A percentile compares a stretch with the other conserved stretches of the same genome.
Evolutionary conservation across 2,797 vertebrate species (phyloP).

Genomic region (Enteromius treurensis): DNA sequence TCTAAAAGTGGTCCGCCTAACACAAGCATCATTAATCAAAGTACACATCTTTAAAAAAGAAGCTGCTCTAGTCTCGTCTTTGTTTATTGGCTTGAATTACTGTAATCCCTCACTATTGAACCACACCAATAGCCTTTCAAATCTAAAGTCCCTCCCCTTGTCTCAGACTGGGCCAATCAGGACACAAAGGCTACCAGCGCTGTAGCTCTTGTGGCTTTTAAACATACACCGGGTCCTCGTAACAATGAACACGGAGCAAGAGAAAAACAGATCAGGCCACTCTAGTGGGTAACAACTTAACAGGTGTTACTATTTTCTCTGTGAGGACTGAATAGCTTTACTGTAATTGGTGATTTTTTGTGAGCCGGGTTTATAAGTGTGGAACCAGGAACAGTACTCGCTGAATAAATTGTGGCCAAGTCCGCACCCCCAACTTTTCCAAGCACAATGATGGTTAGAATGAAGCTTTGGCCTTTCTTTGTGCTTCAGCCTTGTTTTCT

Average conservation of each 20-base stretch:
- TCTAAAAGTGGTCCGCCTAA: constrained; percentile 63
- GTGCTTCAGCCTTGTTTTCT: constrained; percentile 70
- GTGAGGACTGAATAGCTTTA: constrained; percentile 65
- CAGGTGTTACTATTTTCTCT: constrained; percentile 66
- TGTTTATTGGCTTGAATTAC: constrained; percentile 67
- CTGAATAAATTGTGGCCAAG: constrained; percentile 54
- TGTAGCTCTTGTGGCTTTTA: constrained; percentile 32
- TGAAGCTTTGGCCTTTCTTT: constrained; percentile 68
- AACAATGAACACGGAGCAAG: constrained; percentile 47
- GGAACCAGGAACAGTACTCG: constrained; percentile 59
- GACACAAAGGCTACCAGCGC: constrained; percentile 68
- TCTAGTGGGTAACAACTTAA: constrained; percentile 61
- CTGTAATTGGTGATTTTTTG: constrained; percentile 75
- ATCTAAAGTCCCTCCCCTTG: constrained; percentile 31
- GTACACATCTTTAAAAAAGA: constrained; percentile 68
- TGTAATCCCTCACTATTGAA: constrained; percentile 42
- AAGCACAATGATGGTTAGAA: constrained; percentile 64
- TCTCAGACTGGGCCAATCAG: constrained; percentile 55
- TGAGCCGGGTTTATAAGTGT: constrained; percentile 63
- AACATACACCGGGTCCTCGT: constrained; percentile 15
- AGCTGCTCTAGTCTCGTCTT: constrained; percentile 64
- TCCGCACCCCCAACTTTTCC: constrained; percentile 68
- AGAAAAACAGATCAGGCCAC: constrained; percentile 63
- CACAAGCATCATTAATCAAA: constrained; percentile 73
- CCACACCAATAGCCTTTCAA: constrained; percentile 14